Conservation (phyloP, 1,140 invertebrate genomes). For the Leptinotarsa undecemlineata region DNA sequence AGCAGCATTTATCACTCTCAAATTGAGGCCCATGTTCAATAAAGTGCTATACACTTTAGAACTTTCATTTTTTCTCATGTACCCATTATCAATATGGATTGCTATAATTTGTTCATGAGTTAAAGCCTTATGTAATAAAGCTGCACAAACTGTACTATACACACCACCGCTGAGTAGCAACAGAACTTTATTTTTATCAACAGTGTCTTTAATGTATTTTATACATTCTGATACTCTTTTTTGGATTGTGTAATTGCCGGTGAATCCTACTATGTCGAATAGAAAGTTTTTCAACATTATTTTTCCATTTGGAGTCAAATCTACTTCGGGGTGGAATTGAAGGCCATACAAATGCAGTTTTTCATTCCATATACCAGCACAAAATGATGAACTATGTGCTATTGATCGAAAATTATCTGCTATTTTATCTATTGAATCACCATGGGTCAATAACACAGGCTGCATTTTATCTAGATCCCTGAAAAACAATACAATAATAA, state of each 20-base stretch:
- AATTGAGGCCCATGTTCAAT: conserved; percentile 78
- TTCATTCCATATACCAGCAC: conserved; percentile 92
- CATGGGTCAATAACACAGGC: conserved; percentile 93
- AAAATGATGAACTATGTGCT: conserved; percentile 82
- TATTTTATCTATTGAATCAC: conserved; percentile 91
- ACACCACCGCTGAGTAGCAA: conserved; percentile 95
- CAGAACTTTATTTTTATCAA: conserved; percentile 75
- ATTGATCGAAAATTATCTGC: conserved; percentile 84
- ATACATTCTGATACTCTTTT: conserved; percentile 90
- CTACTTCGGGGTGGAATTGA: conserved; percentile 94
- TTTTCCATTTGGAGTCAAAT: conserved; percentile 90
- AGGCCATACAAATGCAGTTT: conserved; percentile 91
- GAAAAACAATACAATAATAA: conserved; percentile 36
- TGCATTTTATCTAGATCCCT: conserved; percentile 87
- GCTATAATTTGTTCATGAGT: conserved; percentile 91
- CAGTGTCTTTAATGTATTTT: conserved; percentile 87
- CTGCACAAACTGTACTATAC: conserved; percentile 97
- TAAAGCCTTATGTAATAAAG: conserved; percentile 88
- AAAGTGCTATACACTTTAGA: conserved; percentile 62
- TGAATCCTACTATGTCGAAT: conserved; percentile 85
- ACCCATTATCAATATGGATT: conserved; percentile 98
- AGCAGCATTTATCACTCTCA: conserved; percentile 73
- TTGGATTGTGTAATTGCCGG: conserved; percentile 86
- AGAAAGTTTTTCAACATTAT: conserved; percentile 94
- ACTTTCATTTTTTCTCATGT: conserved; percentile 97